Evolutionary conservation across 2,113 vertebrate genomes (phyloP).

Genomic region (Nibea coibor): DNA sequence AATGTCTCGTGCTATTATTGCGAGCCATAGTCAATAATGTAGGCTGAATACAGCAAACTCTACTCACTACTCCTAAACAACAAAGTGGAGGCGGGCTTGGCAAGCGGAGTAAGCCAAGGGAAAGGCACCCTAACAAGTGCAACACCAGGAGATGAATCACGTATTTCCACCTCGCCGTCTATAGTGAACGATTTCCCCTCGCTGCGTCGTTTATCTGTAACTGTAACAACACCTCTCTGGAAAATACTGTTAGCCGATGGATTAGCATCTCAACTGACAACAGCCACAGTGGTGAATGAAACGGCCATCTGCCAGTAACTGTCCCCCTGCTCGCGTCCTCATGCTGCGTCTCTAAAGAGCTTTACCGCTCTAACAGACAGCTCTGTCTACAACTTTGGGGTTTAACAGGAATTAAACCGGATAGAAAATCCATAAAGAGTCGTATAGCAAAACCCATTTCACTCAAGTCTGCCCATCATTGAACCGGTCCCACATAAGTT

Average conservation of each 20-base stretch:
- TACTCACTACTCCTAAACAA: constrained; percentile 44
- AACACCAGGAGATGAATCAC: constrained; percentile 31
- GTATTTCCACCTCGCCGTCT: constrained; percentile 7
- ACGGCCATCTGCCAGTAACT: constrained; percentile 66
- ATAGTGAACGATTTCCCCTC: background rate
- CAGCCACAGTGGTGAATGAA: constrained; percentile 34
- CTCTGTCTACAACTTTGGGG: constrained; percentile 45
- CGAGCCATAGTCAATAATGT: constrained; percentile 43
- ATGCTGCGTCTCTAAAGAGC: constrained; percentile 53
- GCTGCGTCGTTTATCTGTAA: constrained; percentile 6
- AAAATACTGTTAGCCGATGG: constrained; percentile 42
- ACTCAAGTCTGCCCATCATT: background rate
- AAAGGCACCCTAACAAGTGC: constrained; percentile 46
- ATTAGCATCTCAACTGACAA: constrained; percentile 56
- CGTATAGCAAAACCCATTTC: constrained; percentile 39
- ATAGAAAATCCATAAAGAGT: constrained; percentile 66
- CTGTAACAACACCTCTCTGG: constrained; percentile 25
- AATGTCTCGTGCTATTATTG: constrained; percentile 48
- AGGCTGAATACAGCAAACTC: constrained; percentile 34
- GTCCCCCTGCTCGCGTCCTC: constrained; percentile 35
- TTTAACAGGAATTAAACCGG: constrained; percentile 66
- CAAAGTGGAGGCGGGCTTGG: constrained; percentile 39
- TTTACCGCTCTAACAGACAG: constrained; percentile 35
- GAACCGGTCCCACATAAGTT: background rate
- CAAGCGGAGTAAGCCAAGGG: constrained; percentile 15